These are phyloP conservation scores for Liodrosophila aerea DNA, from an alignment of 2,888 invertebrate genomes.

Conservation along the genomic window DNA sequence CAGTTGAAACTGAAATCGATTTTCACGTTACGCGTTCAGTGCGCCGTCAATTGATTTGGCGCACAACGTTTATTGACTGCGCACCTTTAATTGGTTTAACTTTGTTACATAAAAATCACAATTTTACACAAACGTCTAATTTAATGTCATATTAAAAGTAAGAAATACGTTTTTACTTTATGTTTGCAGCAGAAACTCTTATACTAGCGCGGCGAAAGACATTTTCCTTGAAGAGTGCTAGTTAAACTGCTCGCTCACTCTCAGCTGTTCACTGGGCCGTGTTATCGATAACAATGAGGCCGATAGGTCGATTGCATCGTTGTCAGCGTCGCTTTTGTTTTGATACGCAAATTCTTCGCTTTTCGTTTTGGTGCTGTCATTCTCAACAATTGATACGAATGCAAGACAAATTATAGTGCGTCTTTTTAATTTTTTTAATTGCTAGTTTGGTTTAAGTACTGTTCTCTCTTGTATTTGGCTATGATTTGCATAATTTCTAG, in stretches of 20 bases:
- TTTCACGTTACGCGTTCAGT: conserved; percentile 61
- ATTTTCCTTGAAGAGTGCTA: conserved; percentile 26
- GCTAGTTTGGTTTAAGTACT: conserved; percentile 38
- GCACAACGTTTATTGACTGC: conserved; percentile 45
- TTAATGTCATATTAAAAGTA: conserved; percentile 7
- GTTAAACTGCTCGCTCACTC: conserved; percentile 4
- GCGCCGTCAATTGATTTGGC: conserved; percentile 63
- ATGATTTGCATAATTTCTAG: conserved; percentile 54
- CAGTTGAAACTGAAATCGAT: conserved; percentile 59
- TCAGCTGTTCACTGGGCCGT: conserved; percentile 28
- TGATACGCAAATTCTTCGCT: conserved; percentile 28
- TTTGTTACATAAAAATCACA: conserved; percentile 16
- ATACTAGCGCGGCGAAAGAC: conserved; percentile 22
- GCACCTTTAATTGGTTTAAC: neutral
- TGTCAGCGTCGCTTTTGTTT: conserved; percentile 44
- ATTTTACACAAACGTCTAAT: conserved; percentile 8
- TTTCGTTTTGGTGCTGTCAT: conserved; percentile 22
- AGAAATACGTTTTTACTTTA: conserved; percentile 9
- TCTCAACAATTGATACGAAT: conserved; percentile 34
- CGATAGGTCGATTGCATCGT: conserved; percentile 1
- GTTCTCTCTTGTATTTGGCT: conserved; percentile 46
- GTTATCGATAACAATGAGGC: conserved; percentile 36
- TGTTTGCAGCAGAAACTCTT: conserved; percentile 23
- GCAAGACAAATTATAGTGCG: neutral
- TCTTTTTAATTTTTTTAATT: conserved; percentile 13